A percentile compares a stretch with the other conserved stretches of the same genome.
These are phyloP conservation scores for Listrodromus nycthemerus DNA, from an alignment of 2,888 invertebrate genomes.

Conservation along the genomic window DNA sequence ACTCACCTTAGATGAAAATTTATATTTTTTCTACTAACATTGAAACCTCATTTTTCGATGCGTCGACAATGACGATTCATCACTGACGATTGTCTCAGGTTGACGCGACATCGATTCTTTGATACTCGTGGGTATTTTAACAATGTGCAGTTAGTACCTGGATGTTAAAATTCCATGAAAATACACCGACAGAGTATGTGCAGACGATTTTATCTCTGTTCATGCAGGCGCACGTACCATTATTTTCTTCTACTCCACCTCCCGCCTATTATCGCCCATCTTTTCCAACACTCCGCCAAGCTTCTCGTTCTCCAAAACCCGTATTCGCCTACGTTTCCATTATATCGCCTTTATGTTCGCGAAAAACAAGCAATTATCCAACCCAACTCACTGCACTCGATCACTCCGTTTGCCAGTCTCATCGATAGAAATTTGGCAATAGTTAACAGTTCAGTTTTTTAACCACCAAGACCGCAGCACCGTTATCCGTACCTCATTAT, in stretches of 20 bases:
- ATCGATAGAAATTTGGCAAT: neutral
- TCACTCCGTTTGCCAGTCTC: too few relatives aligned
- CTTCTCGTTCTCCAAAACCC: neutral
- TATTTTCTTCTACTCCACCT: neutral
- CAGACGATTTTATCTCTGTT: neutral
- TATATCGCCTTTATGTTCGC: neutral
- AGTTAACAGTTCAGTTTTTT: neutral
- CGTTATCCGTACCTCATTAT: neutral
- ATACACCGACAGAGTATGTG: neutral
- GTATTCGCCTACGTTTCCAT: neutral
- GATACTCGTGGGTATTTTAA: neutral
- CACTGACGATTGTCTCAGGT: too few relatives aligned
- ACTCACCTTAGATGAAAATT: too few relatives aligned
- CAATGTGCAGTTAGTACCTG: neutral
- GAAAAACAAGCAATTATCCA: neutral
- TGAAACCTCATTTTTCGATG: too few relatives aligned
- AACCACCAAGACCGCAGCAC: neutral
- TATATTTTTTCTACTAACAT: too few relatives aligned
- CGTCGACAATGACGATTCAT: too few relatives aligned
- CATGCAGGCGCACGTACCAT: neutral
- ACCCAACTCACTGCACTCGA: neutral
- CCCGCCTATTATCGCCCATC: neutral
- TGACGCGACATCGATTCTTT: too few relatives aligned
- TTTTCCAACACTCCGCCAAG: neutral
- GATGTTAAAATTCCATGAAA: neutral